Conservation (phyloP, 1,140 invertebrate genomes). For the Ditylenchus dipsaci region DNA sequence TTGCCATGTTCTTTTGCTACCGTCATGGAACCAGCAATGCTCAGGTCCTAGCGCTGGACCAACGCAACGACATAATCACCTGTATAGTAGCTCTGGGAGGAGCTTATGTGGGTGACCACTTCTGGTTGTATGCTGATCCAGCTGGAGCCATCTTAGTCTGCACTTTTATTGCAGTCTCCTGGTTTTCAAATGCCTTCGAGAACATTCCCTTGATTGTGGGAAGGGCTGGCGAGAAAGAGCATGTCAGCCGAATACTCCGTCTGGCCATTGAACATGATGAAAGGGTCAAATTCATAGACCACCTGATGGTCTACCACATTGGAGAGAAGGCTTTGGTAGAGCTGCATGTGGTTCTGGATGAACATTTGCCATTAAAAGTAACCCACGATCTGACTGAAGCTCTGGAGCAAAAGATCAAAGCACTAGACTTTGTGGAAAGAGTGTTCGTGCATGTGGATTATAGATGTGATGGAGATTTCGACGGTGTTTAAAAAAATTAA, state of each 20-base stretch:
- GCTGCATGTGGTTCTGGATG: slow-evolving; percentile 45
- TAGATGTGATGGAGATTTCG: slow-evolving; percentile 32
- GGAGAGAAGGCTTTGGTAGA: slow-evolving; percentile 44
- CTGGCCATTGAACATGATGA: slow-evolving; percentile 39
- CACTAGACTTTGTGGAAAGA: slow-evolving; percentile 45
- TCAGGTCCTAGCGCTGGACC: slow-evolving; percentile 34
- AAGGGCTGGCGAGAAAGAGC: slow-evolving; percentile 38
- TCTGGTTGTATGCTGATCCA: slow-evolving; percentile 40
- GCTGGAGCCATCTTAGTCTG: slow-evolving; percentile 44
- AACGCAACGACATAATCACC: slow-evolving; percentile 44
- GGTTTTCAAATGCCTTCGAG: slow-evolving; percentile 46
- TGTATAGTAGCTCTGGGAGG: slow-evolving; percentile 39
- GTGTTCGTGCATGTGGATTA: slow-evolving; percentile 49
- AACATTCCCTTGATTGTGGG: slow-evolving; percentile 40
- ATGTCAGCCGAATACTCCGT: slow-evolving; percentile 34
- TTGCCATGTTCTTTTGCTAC: slow-evolving; percentile 39
- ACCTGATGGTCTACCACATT: slow-evolving; percentile 43
- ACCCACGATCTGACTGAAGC: slow-evolving; percentile 42
- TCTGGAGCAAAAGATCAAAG: slow-evolving; percentile 33
- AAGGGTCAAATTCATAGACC: slow-evolving; percentile 35
- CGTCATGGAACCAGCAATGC: slow-evolving; percentile 25
- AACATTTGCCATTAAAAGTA: slow-evolving; percentile 28
- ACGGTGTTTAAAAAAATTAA: slow-evolving; percentile 13
- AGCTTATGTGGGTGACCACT: slow-evolving; percentile 40
- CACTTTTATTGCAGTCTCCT: slow-evolving; percentile 38